Evolutionary conservation across 2,113 vertebrate species (phyloP), one percentile per base, ranked within the genome.

Genomic region (Serinus canaria): DNA sequence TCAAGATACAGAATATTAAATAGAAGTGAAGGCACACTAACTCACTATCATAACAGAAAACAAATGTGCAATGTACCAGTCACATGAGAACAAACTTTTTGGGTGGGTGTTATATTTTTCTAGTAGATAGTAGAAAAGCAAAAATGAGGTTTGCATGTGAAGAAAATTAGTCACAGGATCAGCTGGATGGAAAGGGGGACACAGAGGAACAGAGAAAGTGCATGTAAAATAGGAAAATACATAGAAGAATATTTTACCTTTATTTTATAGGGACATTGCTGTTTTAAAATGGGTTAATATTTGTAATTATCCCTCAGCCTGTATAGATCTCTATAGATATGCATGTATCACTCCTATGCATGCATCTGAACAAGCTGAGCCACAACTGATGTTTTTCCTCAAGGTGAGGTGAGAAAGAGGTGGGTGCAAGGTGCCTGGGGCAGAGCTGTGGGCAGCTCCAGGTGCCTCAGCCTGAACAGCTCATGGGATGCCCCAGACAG

Each of bases 301-400:
- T 81, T 78, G 14, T 39, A 82, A 60, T 30, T 52, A 35, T 39
- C 20, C 33, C 11, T 23, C 17, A 63, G 39, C 47, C 14, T 63
- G 13, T 13, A 15, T 1, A 55, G 33, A 7, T 41, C 24, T 13
- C 39, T 39, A 4, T 1, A 47, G 62, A n/a, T 44, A 47, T 1
- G 6, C 16, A 6, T 0, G 2, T 35, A 4, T 11, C 31, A 11
- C 50, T 66, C 37, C 7, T 24, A 3, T 28, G 27, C 19, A 11
- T 1, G 1, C 50, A 28, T 41, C 64, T 74, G 78, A 86, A 22
- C 33, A 44, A 67, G 73, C 23, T 27, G 46, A 66, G 18, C 24
- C 23, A 30, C 55, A 53, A 33, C 30, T 41, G 0, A 13, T 0
- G 6, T 19, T 28, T 69, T 46, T 81, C 19, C 2, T 4, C 24